These are phyloP conservation scores for Amblyraja radiata DNA, from an alignment of 2,797 vertebrate genomes.

Conservation along the genomic window DNA sequence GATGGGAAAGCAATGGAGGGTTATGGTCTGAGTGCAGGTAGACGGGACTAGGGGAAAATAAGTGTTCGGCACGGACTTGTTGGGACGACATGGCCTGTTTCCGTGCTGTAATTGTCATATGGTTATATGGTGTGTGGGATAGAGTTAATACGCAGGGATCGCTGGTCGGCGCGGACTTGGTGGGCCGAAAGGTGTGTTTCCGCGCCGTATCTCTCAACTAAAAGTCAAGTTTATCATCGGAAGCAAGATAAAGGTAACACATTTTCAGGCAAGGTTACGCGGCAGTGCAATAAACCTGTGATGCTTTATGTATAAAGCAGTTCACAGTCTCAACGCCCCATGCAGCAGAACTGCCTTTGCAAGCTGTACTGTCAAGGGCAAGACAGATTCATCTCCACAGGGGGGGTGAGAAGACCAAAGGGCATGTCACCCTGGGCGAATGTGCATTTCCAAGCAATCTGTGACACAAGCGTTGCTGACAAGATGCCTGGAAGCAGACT, in stretches of 20 bases:
- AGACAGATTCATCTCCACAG: conserved; percentile 1
- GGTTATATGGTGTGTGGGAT: too few relatives aligned
- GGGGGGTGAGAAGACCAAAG: conserved; percentile 30
- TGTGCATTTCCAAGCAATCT: background rate
- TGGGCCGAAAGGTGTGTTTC: too few relatives aligned
- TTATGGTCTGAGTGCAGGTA: too few relatives aligned
- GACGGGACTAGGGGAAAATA: too few relatives aligned
- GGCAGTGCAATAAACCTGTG: background rate
- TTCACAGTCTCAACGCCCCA: background rate
- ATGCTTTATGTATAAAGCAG: background rate
- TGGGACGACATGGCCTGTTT: too few relatives aligned
- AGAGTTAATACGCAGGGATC: too few relatives aligned
- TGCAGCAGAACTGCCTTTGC: background rate
- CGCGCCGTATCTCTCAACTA: too few relatives aligned
- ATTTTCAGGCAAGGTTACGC: background rate
- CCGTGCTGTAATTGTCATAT: too few relatives aligned
- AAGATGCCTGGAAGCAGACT: background rate
- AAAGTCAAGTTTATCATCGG: background rate
- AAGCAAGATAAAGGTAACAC: background rate
- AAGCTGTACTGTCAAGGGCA: conserved; percentile 10
- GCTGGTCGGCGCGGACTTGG: too few relatives aligned
- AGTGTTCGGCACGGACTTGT: too few relatives aligned
- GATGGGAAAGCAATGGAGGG: too few relatives aligned
- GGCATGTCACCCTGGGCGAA: conserved; percentile 12
- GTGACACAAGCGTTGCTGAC: conserved; percentile 17